Evolutionary conservation across 2,797 vertebrate species (phyloP).

Genomic region (Anas bernieri): DNA sequence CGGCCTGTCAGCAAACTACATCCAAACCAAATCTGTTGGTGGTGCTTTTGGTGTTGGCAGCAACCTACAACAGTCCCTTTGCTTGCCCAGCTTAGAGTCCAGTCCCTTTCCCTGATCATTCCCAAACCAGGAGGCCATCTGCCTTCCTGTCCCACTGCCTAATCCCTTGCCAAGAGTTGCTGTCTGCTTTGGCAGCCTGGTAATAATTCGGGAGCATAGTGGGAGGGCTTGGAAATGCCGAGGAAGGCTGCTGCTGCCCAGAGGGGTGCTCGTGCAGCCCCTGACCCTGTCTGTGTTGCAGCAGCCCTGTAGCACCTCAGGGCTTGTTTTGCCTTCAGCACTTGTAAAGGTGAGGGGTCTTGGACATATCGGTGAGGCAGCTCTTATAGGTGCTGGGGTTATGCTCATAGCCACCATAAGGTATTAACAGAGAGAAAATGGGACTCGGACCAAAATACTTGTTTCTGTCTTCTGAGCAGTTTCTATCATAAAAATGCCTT

Average conservation of each 20-base stretch:
- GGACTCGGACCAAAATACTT: neutral
- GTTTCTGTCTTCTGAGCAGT: neutral
- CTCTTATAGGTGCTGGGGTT: neutral
- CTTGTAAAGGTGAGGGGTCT: neutral
- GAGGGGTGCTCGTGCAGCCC: neutral
- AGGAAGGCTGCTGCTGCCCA: neutral
- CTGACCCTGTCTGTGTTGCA: neutral
- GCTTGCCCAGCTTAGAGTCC: neutral
- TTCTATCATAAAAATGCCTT: neutral
- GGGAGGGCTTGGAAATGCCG: neutral
- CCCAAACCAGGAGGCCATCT: neutral
- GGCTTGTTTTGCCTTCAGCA: neutral
- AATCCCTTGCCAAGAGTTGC: neutral
- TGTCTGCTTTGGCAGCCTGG: neutral
- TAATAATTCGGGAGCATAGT: neutral
- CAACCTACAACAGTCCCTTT: neutral
- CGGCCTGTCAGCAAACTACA: neutral
- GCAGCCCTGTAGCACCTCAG: accelerated
- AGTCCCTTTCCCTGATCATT: neutral
- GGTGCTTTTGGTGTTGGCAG: neutral
- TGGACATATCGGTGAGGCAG: neutral
- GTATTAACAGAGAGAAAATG: neutral
- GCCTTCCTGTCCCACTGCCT: neutral
- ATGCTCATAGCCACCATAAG: neutral
- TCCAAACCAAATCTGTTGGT: neutral